Conservation (phyloP, 2,888 invertebrate species). For the Idaea biselata region DNA sequence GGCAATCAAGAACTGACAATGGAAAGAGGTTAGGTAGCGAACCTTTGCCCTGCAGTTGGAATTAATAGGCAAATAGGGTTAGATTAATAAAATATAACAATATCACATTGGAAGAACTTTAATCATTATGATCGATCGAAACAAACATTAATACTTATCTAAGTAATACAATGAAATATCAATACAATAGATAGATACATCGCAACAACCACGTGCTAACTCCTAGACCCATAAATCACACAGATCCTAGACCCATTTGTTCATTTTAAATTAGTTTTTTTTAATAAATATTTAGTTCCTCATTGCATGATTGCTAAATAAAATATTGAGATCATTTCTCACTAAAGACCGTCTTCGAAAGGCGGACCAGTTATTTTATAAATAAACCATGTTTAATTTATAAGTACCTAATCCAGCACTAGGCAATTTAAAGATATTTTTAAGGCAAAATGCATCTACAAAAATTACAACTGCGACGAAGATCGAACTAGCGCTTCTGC, state of each 20-base stretch:
- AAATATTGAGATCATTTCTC: background rate
- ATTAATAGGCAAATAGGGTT: background rate
- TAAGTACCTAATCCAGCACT: too few relatives aligned
- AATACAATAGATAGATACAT: conserved; percentile 41
- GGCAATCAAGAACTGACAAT: too few relatives aligned
- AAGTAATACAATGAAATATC: conserved; percentile 37
- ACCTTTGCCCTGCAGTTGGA: too few relatives aligned
- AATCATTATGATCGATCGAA: conserved; percentile 62
- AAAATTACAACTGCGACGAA: too few relatives aligned
- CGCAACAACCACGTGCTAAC: conserved; percentile 52
- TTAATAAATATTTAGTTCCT: background rate
- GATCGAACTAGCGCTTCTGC: too few relatives aligned
- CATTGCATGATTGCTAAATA: background rate
- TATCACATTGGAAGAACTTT: conserved; percentile 65
- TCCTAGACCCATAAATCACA: conserved; percentile 46
- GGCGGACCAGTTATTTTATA: background rate
- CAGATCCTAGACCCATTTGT: too few relatives aligned
- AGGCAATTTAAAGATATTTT: too few relatives aligned
- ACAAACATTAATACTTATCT: conserved; percentile 44
- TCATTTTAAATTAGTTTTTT: background rate
- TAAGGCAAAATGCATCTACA: too few relatives aligned
- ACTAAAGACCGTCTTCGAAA: background rate
- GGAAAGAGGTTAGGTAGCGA: too few relatives aligned
- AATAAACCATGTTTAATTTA: background rate
- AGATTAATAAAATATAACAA: conserved; percentile 17